These are phyloP conservation scores for Gadopsis marmoratus DNA, from an alignment of 2,797 vertebrate species.

Conservation along the genomic window DNA sequence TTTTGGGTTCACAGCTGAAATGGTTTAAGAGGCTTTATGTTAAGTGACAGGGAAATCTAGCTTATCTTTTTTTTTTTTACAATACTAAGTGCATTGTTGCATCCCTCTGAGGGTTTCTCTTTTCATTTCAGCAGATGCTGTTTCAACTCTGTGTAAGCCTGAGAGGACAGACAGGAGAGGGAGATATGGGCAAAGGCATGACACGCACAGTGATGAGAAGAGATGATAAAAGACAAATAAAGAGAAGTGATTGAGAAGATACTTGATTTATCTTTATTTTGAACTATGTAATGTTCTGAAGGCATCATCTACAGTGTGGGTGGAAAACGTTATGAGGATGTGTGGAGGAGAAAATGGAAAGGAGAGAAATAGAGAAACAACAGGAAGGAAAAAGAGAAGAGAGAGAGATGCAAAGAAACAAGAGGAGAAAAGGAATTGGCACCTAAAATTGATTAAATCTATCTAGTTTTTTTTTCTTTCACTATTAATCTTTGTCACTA, in stretches of 20 bases:
- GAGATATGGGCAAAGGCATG: conserved; percentile 14
- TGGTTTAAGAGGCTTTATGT: conserved; percentile 38
- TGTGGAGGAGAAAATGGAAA: not conserved
- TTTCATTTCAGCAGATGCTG: conserved; percentile 63
- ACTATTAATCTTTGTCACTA: conserved; percentile 9
- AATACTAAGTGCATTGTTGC: conserved; percentile 31
- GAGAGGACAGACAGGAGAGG: conserved; percentile 39
- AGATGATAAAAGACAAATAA: conserved; percentile 25
- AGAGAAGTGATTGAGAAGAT: not conserved
- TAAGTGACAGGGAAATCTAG: conserved; percentile 49
- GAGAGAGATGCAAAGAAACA: not conserved
- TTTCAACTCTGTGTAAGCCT: conserved; percentile 61
- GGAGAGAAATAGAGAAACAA: conserved; percentile 5
- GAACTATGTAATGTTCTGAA: not conserved
- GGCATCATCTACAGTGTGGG: conserved; percentile 8
- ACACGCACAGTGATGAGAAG: conserved; percentile 31
- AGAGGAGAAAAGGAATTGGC: not conserved
- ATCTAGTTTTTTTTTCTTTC: not conserved
- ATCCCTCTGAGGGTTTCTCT: conserved; percentile 49
- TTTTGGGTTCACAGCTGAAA: conserved; percentile 34
- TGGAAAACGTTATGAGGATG: conserved; percentile 22
- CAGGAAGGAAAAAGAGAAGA: conserved; percentile 1
- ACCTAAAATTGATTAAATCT: conserved; percentile 10
- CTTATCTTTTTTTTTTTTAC: conserved; percentile 42
- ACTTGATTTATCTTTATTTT: conserved; percentile 10